These are phyloP conservation scores for Dascyllus trimaculatus DNA, from an alignment of 2,113 vertebrate species.

Conservation along the genomic window DNA sequence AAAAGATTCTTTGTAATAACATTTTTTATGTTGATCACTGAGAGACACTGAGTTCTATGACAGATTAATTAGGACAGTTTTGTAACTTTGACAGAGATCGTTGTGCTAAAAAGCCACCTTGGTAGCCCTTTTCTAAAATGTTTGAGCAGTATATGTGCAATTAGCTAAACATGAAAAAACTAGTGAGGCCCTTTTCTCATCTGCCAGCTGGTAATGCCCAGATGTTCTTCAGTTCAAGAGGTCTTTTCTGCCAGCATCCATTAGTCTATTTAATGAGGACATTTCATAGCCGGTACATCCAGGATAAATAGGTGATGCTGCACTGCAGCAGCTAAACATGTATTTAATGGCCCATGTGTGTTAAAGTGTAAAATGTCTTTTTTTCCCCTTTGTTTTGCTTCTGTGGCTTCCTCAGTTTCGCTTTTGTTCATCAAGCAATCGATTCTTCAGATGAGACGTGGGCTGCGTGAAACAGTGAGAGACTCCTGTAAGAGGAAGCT, in stretches of 20 bases:
- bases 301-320: constrained; percentile 60
- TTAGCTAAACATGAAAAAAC: constrained; percentile 27
- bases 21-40: too few relatives aligned
- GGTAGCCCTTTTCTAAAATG: not conserved
- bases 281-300: constrained; percentile 48
- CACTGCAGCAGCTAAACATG: constrained; percentile 39
- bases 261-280: constrained; percentile 71
- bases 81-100: too few relatives aligned
- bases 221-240: constrained; percentile 67
- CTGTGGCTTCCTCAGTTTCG: constrained; percentile 4
- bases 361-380: not conserved
- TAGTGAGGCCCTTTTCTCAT: constrained; percentile 11
- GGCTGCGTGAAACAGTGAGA: constrained; percentile 23
- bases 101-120: too few relatives aligned
- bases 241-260: constrained; percentile 61
- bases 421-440: constrained; percentile 39
- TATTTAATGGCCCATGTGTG: constrained; percentile 28
- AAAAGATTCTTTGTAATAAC: too few relatives aligned
- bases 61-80: too few relatives aligned
- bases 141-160: constrained; percentile 2
- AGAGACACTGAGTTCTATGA: too few relatives aligned
- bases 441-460: constrained; percentile 13
- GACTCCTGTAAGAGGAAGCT: constrained; percentile 3
- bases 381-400: not conserved
- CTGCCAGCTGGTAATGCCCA: constrained; percentile 64